These are phyloP conservation scores for Rhopilema esculentum DNA, from an alignment of 30 jellyfish, hydroid and myxozoan species.

Conservation along the genomic window DNA sequence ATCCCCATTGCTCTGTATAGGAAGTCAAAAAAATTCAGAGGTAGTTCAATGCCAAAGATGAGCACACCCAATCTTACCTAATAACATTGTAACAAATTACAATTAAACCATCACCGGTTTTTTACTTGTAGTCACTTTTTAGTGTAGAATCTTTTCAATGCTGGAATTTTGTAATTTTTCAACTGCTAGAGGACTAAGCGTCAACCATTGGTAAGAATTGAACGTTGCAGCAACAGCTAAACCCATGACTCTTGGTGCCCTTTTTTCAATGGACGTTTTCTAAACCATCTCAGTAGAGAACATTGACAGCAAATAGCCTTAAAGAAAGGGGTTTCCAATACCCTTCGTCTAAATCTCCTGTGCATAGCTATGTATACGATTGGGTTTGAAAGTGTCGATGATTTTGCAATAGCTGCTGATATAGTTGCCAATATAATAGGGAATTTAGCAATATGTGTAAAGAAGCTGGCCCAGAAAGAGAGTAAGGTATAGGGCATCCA, in stretches of 20 bases:
- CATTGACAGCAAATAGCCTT: slow-evolving; percentile 18
- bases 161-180: no score
- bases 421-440: slow-evolving; percentile 44
- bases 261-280: neutral
- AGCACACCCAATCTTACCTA: no score
- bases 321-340: slow-evolving; percentile 2
- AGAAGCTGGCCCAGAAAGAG: slow-evolving; percentile 66
- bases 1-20: no score
- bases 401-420: slow-evolving; percentile 69
- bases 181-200: no score
- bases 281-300: neutral
- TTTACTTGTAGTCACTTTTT: no score
- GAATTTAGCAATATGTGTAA: slow-evolving; percentile 17
- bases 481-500: slow-evolving; percentile 77
- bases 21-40: no score
- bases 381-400: slow-evolving; percentile 74
- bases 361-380: slow-evolving; percentile 51
- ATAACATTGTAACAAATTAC: no score
- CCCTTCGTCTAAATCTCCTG: slow-evolving; percentile 49
- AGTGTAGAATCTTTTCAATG: no score
- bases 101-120: no score
- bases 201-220: no score
- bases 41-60: no score
- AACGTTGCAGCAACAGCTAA: no score
- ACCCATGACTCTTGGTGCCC: neutral